Base-by-base conservation (phyloP, 2,888 invertebrate species). In the Cybosia mesomella region DNA sequence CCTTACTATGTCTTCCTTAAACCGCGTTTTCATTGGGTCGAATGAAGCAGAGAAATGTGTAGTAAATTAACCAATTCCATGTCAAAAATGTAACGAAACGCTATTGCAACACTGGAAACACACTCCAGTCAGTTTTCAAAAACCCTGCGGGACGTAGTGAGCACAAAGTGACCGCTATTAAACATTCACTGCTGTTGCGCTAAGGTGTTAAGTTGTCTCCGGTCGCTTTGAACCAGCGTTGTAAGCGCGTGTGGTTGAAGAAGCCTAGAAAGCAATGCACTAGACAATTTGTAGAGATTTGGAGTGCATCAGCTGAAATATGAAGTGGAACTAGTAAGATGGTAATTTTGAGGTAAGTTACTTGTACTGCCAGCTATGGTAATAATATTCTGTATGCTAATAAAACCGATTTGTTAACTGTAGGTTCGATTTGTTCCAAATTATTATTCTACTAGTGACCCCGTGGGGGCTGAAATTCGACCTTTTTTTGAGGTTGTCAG, bases 141-240 rank as follows among this genome's bases (percentile, higher is more conserved):
- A 88, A 88, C 83, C 92, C 88, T 81, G 76, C 58, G 92, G 90
- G 92, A 89, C 85, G 86, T 85, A 87, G 89, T 86, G 85, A 85
- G 87, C 89, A 84, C 92, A 94, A 93, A 93, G 94, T 93, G 93
- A 93, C 94, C 93, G 87, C 92, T 85, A 88, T 93, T 92, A 92
- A 92, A 89, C 91, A 89, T 92, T 90, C 88, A 92, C 83, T 85
- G 88, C 83, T 78, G 83, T 77, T 85, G 82, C 86, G 88, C 85
- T 85, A 85, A 89, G 89, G 90, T 90, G 90, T 89, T 89, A 87
- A 87, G 71, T 70, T 61, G 82, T 82, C 80, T 71, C 75, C 66
- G 63, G 66, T 78, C 74, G 72, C 84, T 84, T 83, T 85, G 81
- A 79, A 59, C 54, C 76, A n/a, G 34, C 69, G 68, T 67, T 74